A percentile compares a stretch with the other conserved stretches of the same genome.
These are phyloP conservation scores for Aplodontia rufa DNA, from an alignment of 2,113 vertebrate species.

Conservation along the genomic window DNA sequence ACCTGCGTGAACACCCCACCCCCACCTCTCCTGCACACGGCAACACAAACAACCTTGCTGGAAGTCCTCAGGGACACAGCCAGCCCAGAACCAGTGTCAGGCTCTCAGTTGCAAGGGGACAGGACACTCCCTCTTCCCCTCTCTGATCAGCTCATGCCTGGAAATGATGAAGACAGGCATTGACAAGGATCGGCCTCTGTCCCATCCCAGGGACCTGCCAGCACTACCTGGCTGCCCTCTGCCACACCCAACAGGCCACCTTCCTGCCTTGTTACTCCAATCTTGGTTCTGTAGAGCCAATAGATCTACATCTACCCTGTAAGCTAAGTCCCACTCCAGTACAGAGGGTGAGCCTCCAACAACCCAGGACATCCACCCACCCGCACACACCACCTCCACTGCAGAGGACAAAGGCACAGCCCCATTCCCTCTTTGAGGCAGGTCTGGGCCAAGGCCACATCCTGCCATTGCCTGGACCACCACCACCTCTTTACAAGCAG, in stretches of 20 bases:
- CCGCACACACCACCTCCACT: no score
- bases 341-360: no score
- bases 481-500: background rate
- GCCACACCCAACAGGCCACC: background rate
- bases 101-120: rapidly evolving
- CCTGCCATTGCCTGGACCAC: background rate
- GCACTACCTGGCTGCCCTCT: rapidly evolving
- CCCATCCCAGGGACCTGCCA: background rate
- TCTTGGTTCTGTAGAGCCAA: background rate
- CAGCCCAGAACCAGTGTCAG: background rate
- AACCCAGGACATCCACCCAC: background rate
- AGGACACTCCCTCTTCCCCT: background rate
- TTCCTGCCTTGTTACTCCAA: background rate
- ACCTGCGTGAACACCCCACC: rapidly evolving
- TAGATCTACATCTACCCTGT: background rate
- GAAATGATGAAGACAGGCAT: background rate
- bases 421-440: background rate
- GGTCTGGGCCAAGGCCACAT: background rate
- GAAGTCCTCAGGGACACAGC: background rate
- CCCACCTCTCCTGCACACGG: background rate
- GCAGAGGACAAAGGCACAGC: background rate
- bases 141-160: background rate
- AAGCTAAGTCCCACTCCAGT: background rate
- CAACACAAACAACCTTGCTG: background rate
- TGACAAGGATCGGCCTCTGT: background rate